Percentiles rank a stretch among this genome's conserved stretches.
Conservation (phyloP, 2,797 vertebrate species). For the Siniperca scherzeri region DNA sequence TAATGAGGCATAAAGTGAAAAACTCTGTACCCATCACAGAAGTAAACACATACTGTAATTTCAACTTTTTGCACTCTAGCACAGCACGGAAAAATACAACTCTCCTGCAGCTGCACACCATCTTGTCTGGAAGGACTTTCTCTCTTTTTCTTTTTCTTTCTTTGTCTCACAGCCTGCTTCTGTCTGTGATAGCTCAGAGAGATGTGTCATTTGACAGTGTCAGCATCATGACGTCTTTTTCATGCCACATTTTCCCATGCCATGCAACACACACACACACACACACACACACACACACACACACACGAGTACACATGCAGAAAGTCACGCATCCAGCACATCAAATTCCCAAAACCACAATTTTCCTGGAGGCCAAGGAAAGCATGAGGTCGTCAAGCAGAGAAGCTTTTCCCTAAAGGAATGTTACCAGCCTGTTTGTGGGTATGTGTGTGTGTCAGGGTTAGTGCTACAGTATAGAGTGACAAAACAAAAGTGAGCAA, state of each 20-base stretch:
- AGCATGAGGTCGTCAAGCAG: constrained; percentile 45
- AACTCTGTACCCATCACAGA: constrained; percentile 63
- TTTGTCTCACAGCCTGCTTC: constrained; percentile 27
- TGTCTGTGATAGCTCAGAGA: constrained; percentile 37
- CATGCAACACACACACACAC: constrained; percentile 20
- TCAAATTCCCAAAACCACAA: constrained; percentile 58
- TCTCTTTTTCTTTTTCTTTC: constrained; percentile 14
- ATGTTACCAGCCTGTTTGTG: constrained; percentile 52
- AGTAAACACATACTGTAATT: constrained; percentile 65
- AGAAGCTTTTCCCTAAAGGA: constrained; percentile 56
- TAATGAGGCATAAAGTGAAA: constrained; percentile 77
- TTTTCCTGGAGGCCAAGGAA: constrained; percentile 62
- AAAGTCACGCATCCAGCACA: constrained; percentile 24
- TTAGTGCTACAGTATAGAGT: constrained; percentile 16
- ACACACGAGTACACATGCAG: constrained; percentile 11
- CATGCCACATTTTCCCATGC: constrained; percentile 30
- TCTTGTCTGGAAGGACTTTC: constrained; percentile 35
- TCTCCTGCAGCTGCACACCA: constrained; percentile 44
- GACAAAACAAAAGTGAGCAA: constrained; percentile 47
- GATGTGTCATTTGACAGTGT: constrained; percentile 57
- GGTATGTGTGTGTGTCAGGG: constrained; percentile 21
- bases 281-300: constrained; percentile 7
- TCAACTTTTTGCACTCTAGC: constrained; percentile 53
- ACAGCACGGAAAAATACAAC: constrained; percentile 31
- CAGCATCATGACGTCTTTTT: constrained; percentile 44